phyloP scores from a whole-genome alignment of 2,888 invertebrate genomes.

The Megalurothrips usitatus region DNA sequence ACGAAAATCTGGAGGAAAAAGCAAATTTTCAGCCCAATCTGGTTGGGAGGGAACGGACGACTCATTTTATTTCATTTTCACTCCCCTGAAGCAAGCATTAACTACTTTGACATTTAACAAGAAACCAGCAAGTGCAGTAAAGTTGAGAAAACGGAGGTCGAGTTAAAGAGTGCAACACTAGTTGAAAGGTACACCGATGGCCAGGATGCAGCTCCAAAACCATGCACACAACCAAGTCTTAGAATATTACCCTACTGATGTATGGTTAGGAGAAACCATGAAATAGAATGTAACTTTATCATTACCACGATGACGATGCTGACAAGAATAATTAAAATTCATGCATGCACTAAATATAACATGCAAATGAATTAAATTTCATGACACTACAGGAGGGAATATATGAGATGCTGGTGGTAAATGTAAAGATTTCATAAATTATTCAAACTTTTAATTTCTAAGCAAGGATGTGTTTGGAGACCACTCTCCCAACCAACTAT shows the following conservation, averaged over 20 bases:
- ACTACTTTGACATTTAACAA: background rate
- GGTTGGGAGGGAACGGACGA: too few relatives aligned
- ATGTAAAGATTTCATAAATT: background rate
- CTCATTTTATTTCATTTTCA: too few relatives aligned
- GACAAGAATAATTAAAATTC: background rate
- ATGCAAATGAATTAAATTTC: background rate
- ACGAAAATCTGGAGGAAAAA: background rate
- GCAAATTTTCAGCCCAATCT: too few relatives aligned
- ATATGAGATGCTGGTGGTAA: background rate
- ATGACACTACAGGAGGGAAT: slow-evolving; percentile 16
- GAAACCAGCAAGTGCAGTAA: background rate
- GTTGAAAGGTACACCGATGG: background rate
- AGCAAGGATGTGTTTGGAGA: background rate
- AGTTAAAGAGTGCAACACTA: background rate
- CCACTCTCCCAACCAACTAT: background rate
- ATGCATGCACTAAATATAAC: background rate
- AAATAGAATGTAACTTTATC: background rate
- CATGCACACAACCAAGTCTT: too few relatives aligned
- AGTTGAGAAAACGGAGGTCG: background rate
- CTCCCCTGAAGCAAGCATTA: too few relatives aligned
- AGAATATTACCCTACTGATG: too few relatives aligned
- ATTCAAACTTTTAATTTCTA: background rate
- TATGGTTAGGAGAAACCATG: too few relatives aligned
- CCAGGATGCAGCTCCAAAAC: too few relatives aligned
- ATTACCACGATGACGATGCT: background rate